Evolutionary conservation across 2,797 vertebrate species (phyloP), one percentile per base, ranked within the genome.

Genomic region (Myripristis jacobus): DNA sequence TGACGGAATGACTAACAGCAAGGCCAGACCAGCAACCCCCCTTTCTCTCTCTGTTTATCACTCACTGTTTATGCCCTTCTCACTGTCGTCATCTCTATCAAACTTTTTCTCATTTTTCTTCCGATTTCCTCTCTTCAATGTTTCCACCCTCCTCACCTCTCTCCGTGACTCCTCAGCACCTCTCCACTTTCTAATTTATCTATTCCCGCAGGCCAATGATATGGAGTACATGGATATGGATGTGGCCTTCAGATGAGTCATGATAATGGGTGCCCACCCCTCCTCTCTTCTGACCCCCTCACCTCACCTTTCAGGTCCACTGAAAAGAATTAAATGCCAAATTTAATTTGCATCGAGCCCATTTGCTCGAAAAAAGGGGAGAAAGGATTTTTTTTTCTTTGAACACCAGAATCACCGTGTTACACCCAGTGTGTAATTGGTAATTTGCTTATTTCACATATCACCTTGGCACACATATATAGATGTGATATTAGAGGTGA

Each of bases 321-420:
- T 0, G 53, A 83, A 66, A 77, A 69, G 79, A 83, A 82, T 70
- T 74, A 90, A 92, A 91, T 85, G 88, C 77, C 87, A 88, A 29
- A 81, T 84, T 52, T 89, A 75, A 92, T 92, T 90, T 90, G 87
- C 88, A 89, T 81, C 56, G 52, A 65, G 81, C 68, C 83, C 79
- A 86, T 91, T 91, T 87, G 78, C 70, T 87, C 47, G 15, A 77
- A 43, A 70, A 65, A 78, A 44, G 34, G 56, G 57, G 51, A 72
- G 65, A 67, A 18, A 24, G 62, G 43, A 66, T 61, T 31, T 16
- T n/a, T n/a, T n/a, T n/a, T 25, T 55, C 19, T 13, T 27, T 10
- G 51, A 27, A 25, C 1, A 7, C 16, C 53, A 43, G 53, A 78
- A 70, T 86, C 77, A 73, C 71, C 73, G 62, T 66, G 70, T 83